These are phyloP conservation scores for Mus spretus DNA, from an alignment of 2,797 vertebrate genomes.

Conservation along the genomic window DNA sequence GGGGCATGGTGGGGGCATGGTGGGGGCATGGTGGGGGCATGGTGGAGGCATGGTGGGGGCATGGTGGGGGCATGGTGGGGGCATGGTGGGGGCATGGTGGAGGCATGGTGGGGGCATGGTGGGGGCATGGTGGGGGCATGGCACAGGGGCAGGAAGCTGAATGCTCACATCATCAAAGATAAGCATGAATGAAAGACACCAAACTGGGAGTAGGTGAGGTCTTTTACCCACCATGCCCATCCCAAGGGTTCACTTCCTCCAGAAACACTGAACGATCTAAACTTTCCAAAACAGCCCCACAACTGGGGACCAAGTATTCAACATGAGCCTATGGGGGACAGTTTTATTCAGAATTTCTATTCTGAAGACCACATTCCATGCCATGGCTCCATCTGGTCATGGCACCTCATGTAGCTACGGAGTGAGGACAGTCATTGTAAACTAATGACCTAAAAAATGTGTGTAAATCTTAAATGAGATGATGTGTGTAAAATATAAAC, in stretches of 20 bases:
- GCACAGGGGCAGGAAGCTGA: neutral
- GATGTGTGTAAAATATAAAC: neutral
- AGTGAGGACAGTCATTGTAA: constrained; percentile 1
- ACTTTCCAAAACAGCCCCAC: neutral
- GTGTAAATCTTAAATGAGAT: neutral
- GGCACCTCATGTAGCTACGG: neutral
- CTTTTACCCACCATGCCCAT: neutral
- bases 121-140: too few species aligned
- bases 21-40: too few species aligned
- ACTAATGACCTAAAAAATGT: constrained; percentile 1
- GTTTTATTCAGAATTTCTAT: neutral
- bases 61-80: neutral
- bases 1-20: too few species aligned
- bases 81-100: too few species aligned
- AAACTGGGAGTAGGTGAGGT: neutral
- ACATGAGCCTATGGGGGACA: neutral
- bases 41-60: too few species aligned
- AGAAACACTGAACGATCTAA: neutral
- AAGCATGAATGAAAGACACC: neutral
- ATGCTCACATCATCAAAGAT: neutral
- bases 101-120: too few species aligned
- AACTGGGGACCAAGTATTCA: neutral
- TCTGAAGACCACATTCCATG: neutral
- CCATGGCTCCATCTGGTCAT: neutral
- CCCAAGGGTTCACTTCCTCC: neutral